Conservation (phyloP, 1,140 invertebrate species). For the Luehdorfia chinensis region DNA sequence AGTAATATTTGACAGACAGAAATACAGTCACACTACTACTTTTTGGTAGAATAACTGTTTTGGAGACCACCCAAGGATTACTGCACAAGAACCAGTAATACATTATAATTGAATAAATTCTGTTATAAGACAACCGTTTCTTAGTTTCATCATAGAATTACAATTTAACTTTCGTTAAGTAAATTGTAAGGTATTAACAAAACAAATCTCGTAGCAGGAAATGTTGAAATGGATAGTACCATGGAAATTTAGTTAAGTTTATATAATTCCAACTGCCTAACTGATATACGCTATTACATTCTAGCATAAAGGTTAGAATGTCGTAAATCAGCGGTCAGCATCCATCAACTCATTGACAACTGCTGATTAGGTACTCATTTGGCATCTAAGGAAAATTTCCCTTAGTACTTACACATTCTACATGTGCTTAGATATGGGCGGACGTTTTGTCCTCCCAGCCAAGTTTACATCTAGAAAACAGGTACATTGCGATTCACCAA, state of each 20-base stretch:
- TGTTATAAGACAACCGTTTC: background rate
- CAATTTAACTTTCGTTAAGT: conserved; percentile 2
- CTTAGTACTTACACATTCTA: conserved; percentile 27
- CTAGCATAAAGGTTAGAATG: conserved; percentile 5
- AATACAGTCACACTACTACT: no score
- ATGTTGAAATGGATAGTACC: no score
- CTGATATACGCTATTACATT: no score
- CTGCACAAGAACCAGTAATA: background rate
- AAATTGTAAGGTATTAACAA: conserved; percentile 1
- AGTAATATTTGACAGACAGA: no score
- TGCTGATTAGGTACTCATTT: conserved; percentile 1
- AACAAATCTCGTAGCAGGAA: conserved; percentile 1
- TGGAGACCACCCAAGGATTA: no score
- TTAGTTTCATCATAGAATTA: background rate
- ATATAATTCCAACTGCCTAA: no score
- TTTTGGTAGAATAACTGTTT: no score
- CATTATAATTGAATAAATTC: background rate
- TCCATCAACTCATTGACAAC: background rate
- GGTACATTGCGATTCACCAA: background rate
- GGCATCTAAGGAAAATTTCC: conserved; percentile 15
- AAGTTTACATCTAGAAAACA: conserved; percentile 27
- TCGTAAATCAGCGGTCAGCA: background rate
- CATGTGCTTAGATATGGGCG: conserved; percentile 23
- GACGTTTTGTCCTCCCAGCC: conserved; percentile 28
- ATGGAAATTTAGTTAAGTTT: no score